Evolutionary conservation across 2,113 vertebrate genomes (phyloP).

Genomic region (Festucalex cinctus): DNA sequence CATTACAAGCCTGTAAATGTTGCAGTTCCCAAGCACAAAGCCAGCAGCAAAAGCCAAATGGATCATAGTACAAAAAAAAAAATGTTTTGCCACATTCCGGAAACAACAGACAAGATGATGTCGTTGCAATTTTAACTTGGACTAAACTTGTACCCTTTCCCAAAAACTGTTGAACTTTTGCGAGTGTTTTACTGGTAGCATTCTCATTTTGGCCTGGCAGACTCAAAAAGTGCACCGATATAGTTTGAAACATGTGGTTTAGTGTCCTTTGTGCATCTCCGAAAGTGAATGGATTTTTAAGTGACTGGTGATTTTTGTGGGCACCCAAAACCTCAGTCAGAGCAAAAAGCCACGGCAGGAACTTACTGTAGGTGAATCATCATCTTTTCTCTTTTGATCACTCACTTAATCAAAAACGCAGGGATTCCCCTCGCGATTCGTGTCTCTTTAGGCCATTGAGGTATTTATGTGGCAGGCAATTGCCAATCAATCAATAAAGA

Average conservation of each 20-base stretch:
- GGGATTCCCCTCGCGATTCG: conserved; percentile 69
- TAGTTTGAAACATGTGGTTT: conserved; percentile 35
- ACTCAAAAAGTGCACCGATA: conserved; percentile 27
- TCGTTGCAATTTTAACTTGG: background rate
- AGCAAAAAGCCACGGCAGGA: conserved; percentile 25
- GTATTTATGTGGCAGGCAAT: conserved; percentile 25
- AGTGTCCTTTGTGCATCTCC: conserved; percentile 34
- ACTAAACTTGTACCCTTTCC: background rate
- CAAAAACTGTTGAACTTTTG: background rate
- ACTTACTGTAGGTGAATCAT: conserved; percentile 21
- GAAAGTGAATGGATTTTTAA: conserved; percentile 48
- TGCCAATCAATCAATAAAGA: conserved; percentile 83
- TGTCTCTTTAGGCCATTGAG: conserved; percentile 69
- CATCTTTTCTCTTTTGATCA: conserved; percentile 23
- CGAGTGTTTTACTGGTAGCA: conserved; percentile 15
- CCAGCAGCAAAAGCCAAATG: too few species aligned
- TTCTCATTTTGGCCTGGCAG: conserved; percentile 1
- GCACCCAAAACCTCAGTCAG: conserved; percentile 40
- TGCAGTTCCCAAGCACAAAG: conserved; percentile 18
- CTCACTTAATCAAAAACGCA: conserved; percentile 66
- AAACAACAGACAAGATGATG: background rate
- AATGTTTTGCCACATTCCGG: background rate
- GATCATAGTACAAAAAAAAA: too few species aligned
- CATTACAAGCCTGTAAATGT: conserved; percentile 5
- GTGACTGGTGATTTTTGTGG: conserved; percentile 34